phyloP scores from a whole-genome alignment of 2,797 vertebrate species.

The Meda fulgida region DNA sequence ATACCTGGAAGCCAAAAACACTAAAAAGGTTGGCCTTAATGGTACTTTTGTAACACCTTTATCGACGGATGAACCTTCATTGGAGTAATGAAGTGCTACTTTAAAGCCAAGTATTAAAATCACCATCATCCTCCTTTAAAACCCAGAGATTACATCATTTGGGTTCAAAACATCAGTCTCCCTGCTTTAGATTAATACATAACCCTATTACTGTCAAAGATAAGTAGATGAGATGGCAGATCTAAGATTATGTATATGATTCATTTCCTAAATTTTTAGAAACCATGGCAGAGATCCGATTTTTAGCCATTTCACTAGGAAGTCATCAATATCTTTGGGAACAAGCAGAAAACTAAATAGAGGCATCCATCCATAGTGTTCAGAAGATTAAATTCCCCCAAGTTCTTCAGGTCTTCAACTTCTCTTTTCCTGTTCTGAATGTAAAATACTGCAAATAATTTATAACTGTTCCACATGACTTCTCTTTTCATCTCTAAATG shows the following conservation, averaged over 20 bases:
- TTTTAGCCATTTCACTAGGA: neutral
- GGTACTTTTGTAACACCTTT: neutral
- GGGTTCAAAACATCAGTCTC: neutral
- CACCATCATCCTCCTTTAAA: neutral
- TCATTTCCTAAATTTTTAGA: neutral
- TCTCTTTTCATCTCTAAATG: conserved; percentile 22
- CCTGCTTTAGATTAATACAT: neutral
- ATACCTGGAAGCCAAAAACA: conserved; percentile 4
- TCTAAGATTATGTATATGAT: neutral
- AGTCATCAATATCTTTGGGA: conserved; percentile 7
- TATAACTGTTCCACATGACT: conserved; percentile 17
- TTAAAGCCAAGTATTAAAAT: neutral
- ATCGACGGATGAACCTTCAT: neutral
- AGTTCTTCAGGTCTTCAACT: neutral
- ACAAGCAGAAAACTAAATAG: conserved; percentile 9
- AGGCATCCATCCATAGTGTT: neutral
- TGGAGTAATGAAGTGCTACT: neutral
- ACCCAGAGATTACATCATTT: neutral
- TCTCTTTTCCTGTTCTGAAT: conserved; percentile 9
- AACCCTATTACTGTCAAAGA: conserved; percentile 15
- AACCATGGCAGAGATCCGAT: neutral
- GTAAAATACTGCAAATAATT: conserved; percentile 19
- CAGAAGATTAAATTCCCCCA: conserved; percentile 12
- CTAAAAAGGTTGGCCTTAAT: conserved; percentile 17
- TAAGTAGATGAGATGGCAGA: neutral